Evolutionary conservation across 2,888 invertebrate genomes (phyloP), one percentile per base, ranked within the genome.

Genomic region (Platycheirus albimanus): DNA sequence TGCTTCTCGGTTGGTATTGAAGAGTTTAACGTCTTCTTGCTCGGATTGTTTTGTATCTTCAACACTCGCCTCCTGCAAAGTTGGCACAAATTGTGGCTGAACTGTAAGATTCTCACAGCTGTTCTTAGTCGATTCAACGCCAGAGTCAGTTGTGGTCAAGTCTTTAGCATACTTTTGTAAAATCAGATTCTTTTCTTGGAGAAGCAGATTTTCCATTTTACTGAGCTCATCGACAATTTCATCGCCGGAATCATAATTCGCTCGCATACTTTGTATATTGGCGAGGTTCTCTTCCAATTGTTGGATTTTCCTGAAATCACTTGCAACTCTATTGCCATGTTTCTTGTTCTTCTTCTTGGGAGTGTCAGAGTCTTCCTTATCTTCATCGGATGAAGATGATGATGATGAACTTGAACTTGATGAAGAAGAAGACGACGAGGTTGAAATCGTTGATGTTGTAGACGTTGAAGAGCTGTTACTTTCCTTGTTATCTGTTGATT

Each of bases 181-280:
- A 5, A 90, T 90, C 5, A 89, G 86, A 52, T 89, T 89, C 76
- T 89, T 89, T 33, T 90, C 90, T 51, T 87, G 87, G 2, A 89
- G 64, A 19, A 90, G 88, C 5, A 90, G 72, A 13, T 87, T 88
- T 33, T 89, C 89, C 90, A 89, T 90, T 85, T 90, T 90, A 1
- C 88, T 86, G 30, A 90, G 79, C 69, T 89, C 90, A 45, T 89
- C 90, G 66, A 89, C 88, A 1, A 90, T 88, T 80, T 90, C 90
- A 84, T 90, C 90, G 0, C 88, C 89, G 0, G 90, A 88, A 75
- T 90, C 90, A 56, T 88, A 90, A 61, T 89, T 90, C 7, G 89
- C 88, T 0, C 90, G 87, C 90, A 90, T 90, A 87, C 87, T 89
- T 81, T 90, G 90, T 69, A 90, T 90, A 54, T 90, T 88, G 1